These are phyloP conservation scores for Liodrosophila aerea DNA, from an alignment of 2,888 invertebrate species.

Conservation along the genomic window DNA sequence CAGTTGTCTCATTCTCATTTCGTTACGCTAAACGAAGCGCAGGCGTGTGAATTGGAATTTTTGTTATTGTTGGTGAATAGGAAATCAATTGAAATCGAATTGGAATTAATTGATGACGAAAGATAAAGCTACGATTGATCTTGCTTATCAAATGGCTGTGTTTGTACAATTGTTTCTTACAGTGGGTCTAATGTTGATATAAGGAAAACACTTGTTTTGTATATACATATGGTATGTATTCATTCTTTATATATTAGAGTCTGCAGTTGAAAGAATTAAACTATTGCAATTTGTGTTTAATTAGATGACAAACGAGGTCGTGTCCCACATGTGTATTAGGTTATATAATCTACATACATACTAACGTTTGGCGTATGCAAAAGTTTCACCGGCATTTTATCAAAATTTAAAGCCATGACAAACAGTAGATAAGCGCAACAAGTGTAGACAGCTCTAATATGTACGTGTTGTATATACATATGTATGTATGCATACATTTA, in stretches of 20 bases:
- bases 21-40: slow-evolving; percentile 14
- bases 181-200: background rate
- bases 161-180: background rate
- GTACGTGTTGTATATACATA: background rate
- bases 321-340: no score
- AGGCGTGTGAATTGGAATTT: slow-evolving; percentile 6
- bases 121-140: slow-evolving; percentile 12
- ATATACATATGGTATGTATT: no score
- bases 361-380: slow-evolving; percentile 23
- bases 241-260: no score
- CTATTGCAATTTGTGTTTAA: no score
- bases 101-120: slow-evolving; percentile 47
- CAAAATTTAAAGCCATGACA: slow-evolving; percentile 59
- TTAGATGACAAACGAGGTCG: no score
- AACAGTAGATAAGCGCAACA: slow-evolving; percentile 66
- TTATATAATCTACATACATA: no score
- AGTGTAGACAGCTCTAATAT: slow-evolving; percentile 28
- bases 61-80: slow-evolving; percentile 19
- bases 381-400: slow-evolving; percentile 51
- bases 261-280: no score
- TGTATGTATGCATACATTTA: background rate
- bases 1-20: slow-evolving; percentile 42
- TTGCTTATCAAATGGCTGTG: slow-evolving; percentile 5
- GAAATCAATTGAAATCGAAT: slow-evolving; percentile 51
- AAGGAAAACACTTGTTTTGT: no score